phyloP scores from a whole-genome alignment of 1,140 invertebrate genomes.

The Euura saliciscinereae region DNA sequence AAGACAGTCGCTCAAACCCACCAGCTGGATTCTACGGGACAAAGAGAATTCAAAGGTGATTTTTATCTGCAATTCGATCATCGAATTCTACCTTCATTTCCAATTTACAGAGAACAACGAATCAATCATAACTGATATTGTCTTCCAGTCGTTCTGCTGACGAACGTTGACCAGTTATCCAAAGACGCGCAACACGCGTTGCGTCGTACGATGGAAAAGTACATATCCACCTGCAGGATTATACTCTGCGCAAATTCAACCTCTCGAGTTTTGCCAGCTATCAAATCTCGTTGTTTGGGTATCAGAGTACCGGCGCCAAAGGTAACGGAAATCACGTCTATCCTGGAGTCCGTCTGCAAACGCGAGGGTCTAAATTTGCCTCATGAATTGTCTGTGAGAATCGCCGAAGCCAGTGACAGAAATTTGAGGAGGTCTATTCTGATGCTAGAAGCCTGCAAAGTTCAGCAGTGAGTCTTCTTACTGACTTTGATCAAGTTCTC shows the following conservation, averaged over 20 bases:
- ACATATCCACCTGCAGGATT: slow-evolving; percentile 92
- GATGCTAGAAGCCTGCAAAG: slow-evolving; percentile 93
- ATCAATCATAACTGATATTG: slow-evolving; percentile 22
- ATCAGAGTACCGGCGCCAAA: slow-evolving; percentile 90
- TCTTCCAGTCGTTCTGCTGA: slow-evolving; percentile 85
- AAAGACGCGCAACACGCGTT: slow-evolving; percentile 98
- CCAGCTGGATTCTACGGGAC: slow-evolving; percentile 85
- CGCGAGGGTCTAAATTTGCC: slow-evolving; percentile 87
- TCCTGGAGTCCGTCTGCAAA: slow-evolving; percentile 75
- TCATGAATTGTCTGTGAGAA: slow-evolving; percentile 74
- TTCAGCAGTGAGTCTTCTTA: slow-evolving; percentile 72
- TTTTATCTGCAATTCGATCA: not conserved
- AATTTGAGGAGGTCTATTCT: slow-evolving; percentile 94
- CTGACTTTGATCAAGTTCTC: not conserved
- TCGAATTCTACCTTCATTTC: not conserved
- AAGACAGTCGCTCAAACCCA: slow-evolving; percentile 97
- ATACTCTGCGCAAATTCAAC: slow-evolving; percentile 96
- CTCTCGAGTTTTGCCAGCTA: slow-evolving; percentile 93
- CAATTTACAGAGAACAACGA: not conserved
- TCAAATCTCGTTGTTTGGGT: slow-evolving; percentile 91
- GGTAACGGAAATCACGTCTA: slow-evolving; percentile 74
- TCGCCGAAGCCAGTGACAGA: slow-evolving; percentile 82
- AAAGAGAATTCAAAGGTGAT: slow-evolving; percentile 91
- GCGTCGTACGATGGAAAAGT: slow-evolving; percentile 99
- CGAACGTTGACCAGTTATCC: slow-evolving; percentile 95